Base-by-base conservation (phyloP, 2,797 vertebrate species). In the Fistularia commersonii region DNA sequence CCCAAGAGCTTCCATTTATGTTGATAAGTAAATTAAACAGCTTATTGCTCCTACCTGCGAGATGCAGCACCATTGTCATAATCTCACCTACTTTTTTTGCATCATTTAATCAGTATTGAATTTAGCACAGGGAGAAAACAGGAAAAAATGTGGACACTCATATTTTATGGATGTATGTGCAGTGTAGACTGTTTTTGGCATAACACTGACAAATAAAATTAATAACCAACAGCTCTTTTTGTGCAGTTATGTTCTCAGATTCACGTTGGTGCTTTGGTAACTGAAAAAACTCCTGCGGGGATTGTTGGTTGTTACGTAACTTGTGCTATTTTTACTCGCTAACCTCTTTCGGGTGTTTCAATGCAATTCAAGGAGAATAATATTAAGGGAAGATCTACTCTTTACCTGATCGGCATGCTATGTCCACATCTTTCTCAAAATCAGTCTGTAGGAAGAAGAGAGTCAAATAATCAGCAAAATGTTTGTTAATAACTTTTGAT, bases 381-480 rank as follows among this genome's bases (percentile, higher is more conserved):
- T 54, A 57, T 74, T 79, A 74, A 39, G 34, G 60, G 32, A 57
- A 76, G 62, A 81, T 75, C 61, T 72, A 77, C 73, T 72, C 69
- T 89, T 92, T 95, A 99, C 97, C 97, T 93, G 97, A 99, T 80
- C 97, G 91, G 86, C 97, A 99, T 80, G 97, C 97, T 77, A 99
- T 98, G 90, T 99, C 97, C 86, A 99, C 97, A 3, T 99, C 97
- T 86, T 99, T 99, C 90, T 99, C 97, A 87, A 99, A 99, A 88
- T 99, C 97, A 64, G 97, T 99, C 97, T 99, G 94, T 81, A 31
- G 80, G 69, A 15, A 82, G 49, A 80, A 11, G 47, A 64, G n/a
- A 63, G 12, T 38, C 8, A 58, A 36, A 63, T 23, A 11, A 9
- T 80, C 32, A 77, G 41, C 13, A 38, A 38, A 7, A 48, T 7